Evolutionary conservation across 2,113 vertebrate genomes (phyloP).

Genomic region (Engystomops pustulosus): DNA sequence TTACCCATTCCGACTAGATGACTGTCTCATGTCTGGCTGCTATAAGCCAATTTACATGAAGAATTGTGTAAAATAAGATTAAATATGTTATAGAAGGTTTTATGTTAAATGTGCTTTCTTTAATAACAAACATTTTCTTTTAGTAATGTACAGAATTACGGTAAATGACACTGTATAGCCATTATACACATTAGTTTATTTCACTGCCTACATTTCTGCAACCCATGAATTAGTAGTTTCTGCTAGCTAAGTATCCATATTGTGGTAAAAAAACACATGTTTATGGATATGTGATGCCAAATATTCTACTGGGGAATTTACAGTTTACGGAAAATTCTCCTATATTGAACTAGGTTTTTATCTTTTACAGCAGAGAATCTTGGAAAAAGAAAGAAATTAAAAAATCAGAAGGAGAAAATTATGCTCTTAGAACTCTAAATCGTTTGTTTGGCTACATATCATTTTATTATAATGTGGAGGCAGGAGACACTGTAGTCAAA

Average conservation of each 20-base stretch:
- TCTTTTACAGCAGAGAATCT: conserved; percentile 23
- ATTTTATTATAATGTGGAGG: background rate
- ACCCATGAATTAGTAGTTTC: background rate
- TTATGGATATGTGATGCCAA: background rate
- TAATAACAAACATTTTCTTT: too few relatives aligned
- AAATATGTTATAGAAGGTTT: too few relatives aligned
- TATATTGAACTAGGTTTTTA: background rate
- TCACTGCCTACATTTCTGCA: background rate
- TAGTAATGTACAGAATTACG: too few relatives aligned
- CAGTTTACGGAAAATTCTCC: background rate
- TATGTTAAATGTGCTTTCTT: too few relatives aligned
- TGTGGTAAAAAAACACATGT: background rate
- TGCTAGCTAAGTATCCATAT: background rate
- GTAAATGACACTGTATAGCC: too few relatives aligned
- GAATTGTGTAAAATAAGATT: too few relatives aligned
- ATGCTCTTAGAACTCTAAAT: background rate
- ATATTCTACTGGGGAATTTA: background rate
- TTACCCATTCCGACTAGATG: too few relatives aligned
- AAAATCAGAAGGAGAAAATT: background rate
- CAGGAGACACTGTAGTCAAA: background rate
- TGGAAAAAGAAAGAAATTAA: background rate
- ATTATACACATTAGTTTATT: background rate
- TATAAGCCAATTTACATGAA: too few relatives aligned
- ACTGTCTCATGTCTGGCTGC: too few relatives aligned
- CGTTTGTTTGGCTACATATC: background rate